Evolutionary conservation across 1,140 invertebrate genomes (phyloP).

Genomic region (Harpegnathos saltator): DNA sequence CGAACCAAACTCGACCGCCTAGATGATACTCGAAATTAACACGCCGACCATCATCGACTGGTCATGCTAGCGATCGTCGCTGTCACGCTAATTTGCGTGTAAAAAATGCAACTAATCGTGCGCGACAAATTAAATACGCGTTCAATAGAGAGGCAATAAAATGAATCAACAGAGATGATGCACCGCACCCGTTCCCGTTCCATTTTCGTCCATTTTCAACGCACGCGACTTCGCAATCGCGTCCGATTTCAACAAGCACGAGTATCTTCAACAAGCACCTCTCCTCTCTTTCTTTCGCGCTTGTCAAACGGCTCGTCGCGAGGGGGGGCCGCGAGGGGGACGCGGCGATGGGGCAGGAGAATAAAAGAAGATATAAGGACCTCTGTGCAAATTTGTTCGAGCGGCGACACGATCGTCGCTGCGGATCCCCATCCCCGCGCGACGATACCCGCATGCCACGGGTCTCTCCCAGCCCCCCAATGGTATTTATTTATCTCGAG

Average conservation of each 20-base stretch:
- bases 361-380: conserved; percentile 51
- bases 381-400: conserved; percentile 67
- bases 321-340: not conserved
- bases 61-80: too few relatives aligned
- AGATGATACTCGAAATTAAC: too few relatives aligned
- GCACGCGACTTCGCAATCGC: not conserved
- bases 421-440: conserved; percentile 50
- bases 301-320: not conserved
- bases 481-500: conserved; percentile 76
- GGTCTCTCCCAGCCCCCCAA: conserved; percentile 47
- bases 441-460: conserved; percentile 70
- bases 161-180: too few relatives aligned
- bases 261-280: conserved; percentile 17
- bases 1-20: too few relatives aligned
- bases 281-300: too few relatives aligned
- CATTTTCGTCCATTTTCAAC: not conserved
- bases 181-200: too few relatives aligned
- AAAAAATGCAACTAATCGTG: too few relatives aligned
- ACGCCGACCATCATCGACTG: too few relatives aligned
- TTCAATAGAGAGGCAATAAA: too few relatives aligned
- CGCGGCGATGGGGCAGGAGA: not conserved
- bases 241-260: conserved; percentile 49
- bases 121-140: too few relatives aligned
- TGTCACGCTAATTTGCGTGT: too few relatives aligned
- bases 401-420: conserved; percentile 32